phyloP scores from a whole-genome alignment of 1,140 invertebrate species.

The Heliothis virescens region DNA sequence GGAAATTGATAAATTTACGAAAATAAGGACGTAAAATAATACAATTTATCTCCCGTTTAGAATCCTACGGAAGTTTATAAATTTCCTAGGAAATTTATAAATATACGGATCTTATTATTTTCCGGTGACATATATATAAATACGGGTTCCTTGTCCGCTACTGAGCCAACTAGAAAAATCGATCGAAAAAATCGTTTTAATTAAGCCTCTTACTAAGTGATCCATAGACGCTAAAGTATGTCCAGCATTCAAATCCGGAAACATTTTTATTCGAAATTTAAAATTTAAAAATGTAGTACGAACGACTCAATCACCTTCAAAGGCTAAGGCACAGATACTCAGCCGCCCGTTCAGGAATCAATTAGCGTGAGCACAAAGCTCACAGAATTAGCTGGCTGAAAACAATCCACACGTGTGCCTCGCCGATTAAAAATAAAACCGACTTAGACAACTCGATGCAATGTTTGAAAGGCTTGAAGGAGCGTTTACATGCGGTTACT shows the following conservation, averaged over 20 bases:
- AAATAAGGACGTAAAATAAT: too few relatives aligned
- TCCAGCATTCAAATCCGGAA: constrained; percentile 12
- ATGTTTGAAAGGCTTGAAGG: constrained; percentile 31
- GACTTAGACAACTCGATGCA: constrained; percentile 32
- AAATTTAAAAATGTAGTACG: not conserved
- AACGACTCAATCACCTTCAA: constrained; percentile 35
- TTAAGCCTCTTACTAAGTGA: not conserved
- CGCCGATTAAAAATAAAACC: constrained; percentile 35
- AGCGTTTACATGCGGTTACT: not conserved
- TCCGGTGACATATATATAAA: too few relatives aligned
- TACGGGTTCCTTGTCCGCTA: too few relatives aligned
- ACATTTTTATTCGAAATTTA: not conserved
- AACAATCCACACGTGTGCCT: constrained; percentile 37
- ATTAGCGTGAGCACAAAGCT: constrained; percentile 38
- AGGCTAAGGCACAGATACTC: constrained; percentile 34
- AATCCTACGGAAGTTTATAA: too few relatives aligned
- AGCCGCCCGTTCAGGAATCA: constrained; percentile 31
- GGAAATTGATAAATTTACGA: too few relatives aligned
- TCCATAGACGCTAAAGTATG: not conserved
- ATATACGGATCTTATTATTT: too few relatives aligned
- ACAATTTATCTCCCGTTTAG: too few relatives aligned
- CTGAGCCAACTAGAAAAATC: not conserved
- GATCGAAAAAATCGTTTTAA: not conserved
- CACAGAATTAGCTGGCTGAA: constrained; percentile 38
- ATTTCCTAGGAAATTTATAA: too few relatives aligned